Percentiles rank a stretch among this genome's conserved stretches.
Conservation (phyloP, 2,113 vertebrate genomes). For the Cheilinus undulatus region DNA sequence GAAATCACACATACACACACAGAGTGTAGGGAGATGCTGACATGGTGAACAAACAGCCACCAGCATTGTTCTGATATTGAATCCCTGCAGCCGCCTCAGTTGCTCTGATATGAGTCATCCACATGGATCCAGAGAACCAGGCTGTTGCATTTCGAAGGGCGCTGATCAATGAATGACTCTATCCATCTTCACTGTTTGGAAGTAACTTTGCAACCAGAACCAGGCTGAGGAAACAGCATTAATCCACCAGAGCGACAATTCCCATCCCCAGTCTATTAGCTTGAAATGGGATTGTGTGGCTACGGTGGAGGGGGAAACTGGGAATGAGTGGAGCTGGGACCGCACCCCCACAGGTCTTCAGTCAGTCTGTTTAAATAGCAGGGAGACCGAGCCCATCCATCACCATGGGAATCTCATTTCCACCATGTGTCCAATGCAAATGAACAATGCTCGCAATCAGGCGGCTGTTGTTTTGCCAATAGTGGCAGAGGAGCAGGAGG, state of each 20-base stretch:
- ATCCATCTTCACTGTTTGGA: neutral
- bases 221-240: neutral
- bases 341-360: neutral
- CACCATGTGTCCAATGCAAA: slow-evolving; percentile 55
- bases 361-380: slow-evolving; percentile 45
- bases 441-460: slow-evolving; percentile 47
- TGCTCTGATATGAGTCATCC: neutral
- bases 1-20: neutral
- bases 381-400: slow-evolving; percentile 49
- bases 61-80: neutral
- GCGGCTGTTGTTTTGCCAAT: slow-evolving; percentile 42
- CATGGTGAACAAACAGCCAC: neutral
- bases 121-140: neutral
- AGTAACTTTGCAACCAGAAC: neutral
- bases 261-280: slow-evolving; percentile 14
- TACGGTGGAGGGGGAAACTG: slow-evolving; percentile 1
- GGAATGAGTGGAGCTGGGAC: slow-evolving; percentile 14
- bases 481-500: slow-evolving; percentile 25
- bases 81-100: neutral
- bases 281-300: slow-evolving; percentile 5
- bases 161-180: slow-evolving; percentile 10
- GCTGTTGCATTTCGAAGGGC: neutral
- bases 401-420: slow-evolving; percentile 60
- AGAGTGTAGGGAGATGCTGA: neutral
- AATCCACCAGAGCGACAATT: slow-evolving; percentile 27